A percentile compares a stretch with the other conserved stretches of the same genome.
These are phyloP conservation scores for Alouatta palliata DNA, from an alignment of 2,113 vertebrate genomes.

Conservation along the genomic window DNA sequence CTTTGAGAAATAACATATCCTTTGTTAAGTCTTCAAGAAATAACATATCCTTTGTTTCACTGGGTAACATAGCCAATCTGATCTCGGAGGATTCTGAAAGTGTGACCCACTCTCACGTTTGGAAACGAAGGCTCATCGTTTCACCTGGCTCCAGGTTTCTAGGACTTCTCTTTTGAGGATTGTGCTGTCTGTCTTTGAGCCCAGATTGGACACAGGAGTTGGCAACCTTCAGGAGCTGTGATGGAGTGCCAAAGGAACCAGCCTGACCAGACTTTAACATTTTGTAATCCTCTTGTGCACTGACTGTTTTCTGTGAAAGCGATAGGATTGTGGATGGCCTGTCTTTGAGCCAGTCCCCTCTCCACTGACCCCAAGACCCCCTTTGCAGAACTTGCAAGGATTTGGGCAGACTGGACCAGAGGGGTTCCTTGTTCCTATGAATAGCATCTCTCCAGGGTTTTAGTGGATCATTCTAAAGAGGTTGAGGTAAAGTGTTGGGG, in stretches of 20 bases:
- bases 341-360: neutral
- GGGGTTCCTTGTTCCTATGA: neutral
- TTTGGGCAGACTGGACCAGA: neutral
- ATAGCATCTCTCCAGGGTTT: neutral
- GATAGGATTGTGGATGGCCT: neutral
- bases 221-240: conserved; percentile 25
- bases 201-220: conserved; percentile 50
- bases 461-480: neutral
- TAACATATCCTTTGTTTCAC: neutral
- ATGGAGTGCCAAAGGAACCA: conserved; percentile 47
- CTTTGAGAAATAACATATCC: neutral
- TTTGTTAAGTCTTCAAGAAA: neutral
- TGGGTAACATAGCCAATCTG: neutral
- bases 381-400: neutral
- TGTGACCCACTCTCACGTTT: neutral
- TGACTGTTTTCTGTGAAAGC: conserved; percentile 21
- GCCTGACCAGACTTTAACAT: conserved; percentile 16
- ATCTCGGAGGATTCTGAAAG: conserved; percentile 24
- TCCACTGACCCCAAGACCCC: neutral
- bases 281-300: conserved; percentile 34
- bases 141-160: conserved; percentile 40
- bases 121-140: neutral
- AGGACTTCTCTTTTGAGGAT: conserved; percentile 66
- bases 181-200: conserved; percentile 18
- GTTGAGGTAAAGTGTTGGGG: neutral